Conservation (phyloP, 2,797 vertebrate species). For the Microtus obscurus region DNA sequence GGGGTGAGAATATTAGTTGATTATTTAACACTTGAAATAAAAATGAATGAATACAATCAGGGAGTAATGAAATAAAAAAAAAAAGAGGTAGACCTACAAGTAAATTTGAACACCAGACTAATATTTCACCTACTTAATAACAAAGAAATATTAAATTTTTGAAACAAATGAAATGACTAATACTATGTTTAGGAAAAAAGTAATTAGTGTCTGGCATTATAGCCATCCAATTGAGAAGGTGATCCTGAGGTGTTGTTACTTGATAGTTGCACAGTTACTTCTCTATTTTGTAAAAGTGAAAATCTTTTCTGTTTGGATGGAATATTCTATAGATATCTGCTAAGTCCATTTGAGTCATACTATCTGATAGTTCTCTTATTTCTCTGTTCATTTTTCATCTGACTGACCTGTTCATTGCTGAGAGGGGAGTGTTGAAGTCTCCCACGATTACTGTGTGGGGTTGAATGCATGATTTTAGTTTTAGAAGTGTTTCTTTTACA, state of each 20-base stretch:
- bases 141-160: neutral
- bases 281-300: neutral
- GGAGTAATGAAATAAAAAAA: neutral
- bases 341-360: too few relatives aligned
- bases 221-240: neutral
- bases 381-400: too few relatives aligned
- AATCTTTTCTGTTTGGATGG: neutral
- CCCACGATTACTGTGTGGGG: too few relatives aligned
- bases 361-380: too few relatives aligned
- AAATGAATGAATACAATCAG: neutral
- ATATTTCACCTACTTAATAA: slow-evolving; percentile 16
- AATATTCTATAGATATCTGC: too few relatives aligned
- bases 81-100: neutral
- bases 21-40: neutral
- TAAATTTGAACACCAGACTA: neutral
- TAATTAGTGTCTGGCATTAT: neutral
- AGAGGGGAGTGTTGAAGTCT: too few relatives aligned
- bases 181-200: neutral
- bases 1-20: neutral
- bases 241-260: neutral
- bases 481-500: too few relatives aligned
- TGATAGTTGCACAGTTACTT: neutral
- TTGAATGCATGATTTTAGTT: too few relatives aligned
- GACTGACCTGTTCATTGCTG: too few relatives aligned
- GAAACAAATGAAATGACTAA: neutral